Evolutionary conservation across 2,888 invertebrate species (phyloP).

Genomic region (Scaptomyza polygonia): DNA sequence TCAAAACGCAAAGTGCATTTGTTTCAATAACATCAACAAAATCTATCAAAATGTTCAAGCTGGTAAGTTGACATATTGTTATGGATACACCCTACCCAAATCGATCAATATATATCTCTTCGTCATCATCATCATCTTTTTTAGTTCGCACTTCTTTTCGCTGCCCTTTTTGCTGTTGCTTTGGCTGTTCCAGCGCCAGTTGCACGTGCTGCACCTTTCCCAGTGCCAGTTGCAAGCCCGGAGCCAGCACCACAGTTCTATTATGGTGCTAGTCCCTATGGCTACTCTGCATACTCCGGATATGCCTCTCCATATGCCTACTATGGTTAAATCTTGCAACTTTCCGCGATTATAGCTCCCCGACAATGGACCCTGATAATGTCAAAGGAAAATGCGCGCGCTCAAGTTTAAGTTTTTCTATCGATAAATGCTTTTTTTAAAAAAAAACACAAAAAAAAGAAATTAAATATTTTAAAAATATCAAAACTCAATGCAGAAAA

Average conservation of each 20-base stretch:
- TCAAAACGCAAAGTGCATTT: slow-evolving; percentile 63
- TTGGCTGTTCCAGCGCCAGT: slow-evolving; percentile 75
- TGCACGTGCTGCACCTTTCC: slow-evolving; percentile 68
- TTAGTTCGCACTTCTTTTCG: slow-evolving; percentile 75
- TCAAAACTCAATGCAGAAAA: not conserved
- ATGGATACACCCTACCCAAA: not conserved
- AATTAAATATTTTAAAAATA: slow-evolving; percentile 32
- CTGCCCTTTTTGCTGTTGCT: slow-evolving; percentile 77
- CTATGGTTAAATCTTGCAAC: slow-evolving; percentile 67
- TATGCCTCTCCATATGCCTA: slow-evolving; percentile 80
- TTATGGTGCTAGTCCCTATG: slow-evolving; percentile 78
- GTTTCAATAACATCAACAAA: slow-evolving; percentile 47
- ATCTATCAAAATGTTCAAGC: slow-evolving; percentile 79
- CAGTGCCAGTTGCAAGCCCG: slow-evolving; percentile 71
- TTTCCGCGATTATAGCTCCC: slow-evolving; percentile 14
- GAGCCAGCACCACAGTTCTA: slow-evolving; percentile 77
- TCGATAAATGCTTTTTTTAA: slow-evolving; percentile 54
- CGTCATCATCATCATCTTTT: not conserved
- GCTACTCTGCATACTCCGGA: slow-evolving; percentile 71
- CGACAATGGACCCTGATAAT: slow-evolving; percentile 58
- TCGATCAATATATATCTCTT: not conserved
- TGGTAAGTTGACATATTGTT: slow-evolving; percentile 66
- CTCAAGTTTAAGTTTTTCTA: slow-evolving; percentile 60
- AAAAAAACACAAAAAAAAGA: slow-evolving; percentile 50
- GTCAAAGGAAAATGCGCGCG: slow-evolving; percentile 58